Percentiles rank a stretch among this genome's conserved stretches.
Conservation (phyloP, 2,888 invertebrate genomes). For the Clanis bilineata region DNA sequence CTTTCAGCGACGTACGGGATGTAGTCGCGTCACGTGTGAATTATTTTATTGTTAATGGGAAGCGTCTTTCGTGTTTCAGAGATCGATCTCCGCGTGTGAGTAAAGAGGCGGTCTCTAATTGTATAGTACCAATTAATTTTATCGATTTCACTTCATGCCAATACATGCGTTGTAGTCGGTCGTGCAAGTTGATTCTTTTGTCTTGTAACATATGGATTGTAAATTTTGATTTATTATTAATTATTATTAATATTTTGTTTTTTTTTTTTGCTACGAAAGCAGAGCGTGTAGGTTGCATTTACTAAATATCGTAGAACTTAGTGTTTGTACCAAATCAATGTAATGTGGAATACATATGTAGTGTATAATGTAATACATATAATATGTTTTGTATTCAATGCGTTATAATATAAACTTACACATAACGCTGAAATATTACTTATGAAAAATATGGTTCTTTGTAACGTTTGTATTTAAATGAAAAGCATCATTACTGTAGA, state of each 20-base stretch:
- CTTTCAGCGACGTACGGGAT: conserved; percentile 29
- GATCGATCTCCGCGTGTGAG: conserved; percentile 1
- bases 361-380: conserved; percentile 28
- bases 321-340: conserved; percentile 76
- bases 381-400: conserved; percentile 14
- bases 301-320: conserved; percentile 75
- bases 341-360: conserved; percentile 54
- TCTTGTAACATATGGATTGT: conserved; percentile 68
- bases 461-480: background rate
- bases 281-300: conserved; percentile 76
- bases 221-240: conserved; percentile 62
- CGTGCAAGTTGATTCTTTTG: conserved; percentile 24
- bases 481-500: background rate
- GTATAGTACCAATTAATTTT: conserved; percentile 15
- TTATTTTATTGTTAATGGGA: conserved; percentile 27
- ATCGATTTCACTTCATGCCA: conserved; percentile 18
- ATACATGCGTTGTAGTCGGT: conserved; percentile 19
- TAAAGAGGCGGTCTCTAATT: conserved; percentile 21
- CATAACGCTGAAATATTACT: background rate
- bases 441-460: background rate
- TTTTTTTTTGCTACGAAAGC: conserved; percentile 50
- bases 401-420: conserved; percentile 13
- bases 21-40: conserved; percentile 31
- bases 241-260: conserved; percentile 29
- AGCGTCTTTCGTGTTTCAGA: background rate